Conservation (phyloP, 2,888 invertebrate genomes). For the Agrochola lota region DNA sequence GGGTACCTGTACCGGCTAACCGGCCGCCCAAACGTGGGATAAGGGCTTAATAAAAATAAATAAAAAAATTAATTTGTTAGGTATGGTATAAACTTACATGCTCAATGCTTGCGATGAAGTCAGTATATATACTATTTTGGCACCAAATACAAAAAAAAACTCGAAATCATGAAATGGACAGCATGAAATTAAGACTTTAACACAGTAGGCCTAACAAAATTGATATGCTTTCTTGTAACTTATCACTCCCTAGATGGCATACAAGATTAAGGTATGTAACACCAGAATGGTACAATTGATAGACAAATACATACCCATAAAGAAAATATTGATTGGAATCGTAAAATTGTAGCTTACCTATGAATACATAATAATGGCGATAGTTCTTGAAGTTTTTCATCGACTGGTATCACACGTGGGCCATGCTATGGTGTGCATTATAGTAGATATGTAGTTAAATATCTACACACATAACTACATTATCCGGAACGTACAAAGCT, state of each 20-base stretch:
- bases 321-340: not conserved
- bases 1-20: not conserved
- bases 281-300: not conserved
- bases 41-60: not conserved
- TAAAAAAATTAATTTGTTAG: not conserved
- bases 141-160: not conserved
- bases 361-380: not conserved
- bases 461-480: not conserved
- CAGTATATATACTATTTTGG: not conserved
- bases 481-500: not conserved
- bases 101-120: conserved; percentile 18
- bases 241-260: not conserved
- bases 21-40: no score
- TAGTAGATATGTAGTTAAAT: not conserved
- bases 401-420: not conserved
- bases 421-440: not conserved
- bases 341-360: not conserved
- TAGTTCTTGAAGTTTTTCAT: not conserved
- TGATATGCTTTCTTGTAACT: not conserved
- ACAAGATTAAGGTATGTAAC: not conserved
- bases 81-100: not conserved
- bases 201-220: not conserved
- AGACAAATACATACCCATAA: not conserved
- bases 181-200: not conserved
- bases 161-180: not conserved